phyloP scores from a whole-genome alignment of 1,140 invertebrate species.

The Drosophila takahashii region DNA sequence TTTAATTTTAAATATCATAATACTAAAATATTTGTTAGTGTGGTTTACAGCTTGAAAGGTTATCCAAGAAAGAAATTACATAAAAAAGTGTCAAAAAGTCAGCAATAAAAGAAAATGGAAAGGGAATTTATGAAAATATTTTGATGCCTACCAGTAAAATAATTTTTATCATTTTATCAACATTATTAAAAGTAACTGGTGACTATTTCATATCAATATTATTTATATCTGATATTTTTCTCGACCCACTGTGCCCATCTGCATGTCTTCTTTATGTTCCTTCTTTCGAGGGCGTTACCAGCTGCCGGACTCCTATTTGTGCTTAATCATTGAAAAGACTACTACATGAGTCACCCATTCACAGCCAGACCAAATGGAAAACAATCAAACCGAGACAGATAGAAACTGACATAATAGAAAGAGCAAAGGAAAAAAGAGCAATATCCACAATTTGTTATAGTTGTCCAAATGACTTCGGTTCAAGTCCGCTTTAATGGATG shows the following conservation, averaged over 20 bases:
- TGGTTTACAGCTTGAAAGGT: too few species aligned
- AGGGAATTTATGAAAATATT: too few species aligned
- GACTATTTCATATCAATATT: too few species aligned
- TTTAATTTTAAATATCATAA: too few species aligned
- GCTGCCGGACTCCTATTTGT: slow-evolving; percentile 40
- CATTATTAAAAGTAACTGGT: too few species aligned
- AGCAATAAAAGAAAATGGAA: too few species aligned
- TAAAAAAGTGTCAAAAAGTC: too few species aligned
- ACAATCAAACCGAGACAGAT: slow-evolving; percentile 31
- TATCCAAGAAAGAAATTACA: too few species aligned
- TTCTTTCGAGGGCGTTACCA: slow-evolving; percentile 32
- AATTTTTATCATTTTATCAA: too few species aligned
- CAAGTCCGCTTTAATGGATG: slow-evolving; percentile 45
- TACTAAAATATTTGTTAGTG: too few species aligned
- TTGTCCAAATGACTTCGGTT: slow-evolving; percentile 4
- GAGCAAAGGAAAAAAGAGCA: slow-evolving; percentile 14
- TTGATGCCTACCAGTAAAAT: too few species aligned
- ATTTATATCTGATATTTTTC: too few species aligned
- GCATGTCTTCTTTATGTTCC: not conserved
- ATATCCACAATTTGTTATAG: slow-evolving; percentile 42
- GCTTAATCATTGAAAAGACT: slow-evolving; percentile 51
- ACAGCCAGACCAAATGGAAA: slow-evolving; percentile 31
- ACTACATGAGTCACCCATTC: slow-evolving; percentile 39
- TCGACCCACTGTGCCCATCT: slow-evolving; percentile 3
- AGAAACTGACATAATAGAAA: slow-evolving; percentile 27